These are phyloP conservation scores for Fregata magnificens DNA, from an alignment of 2,113 vertebrate genomes.

Conservation along the genomic window DNA sequence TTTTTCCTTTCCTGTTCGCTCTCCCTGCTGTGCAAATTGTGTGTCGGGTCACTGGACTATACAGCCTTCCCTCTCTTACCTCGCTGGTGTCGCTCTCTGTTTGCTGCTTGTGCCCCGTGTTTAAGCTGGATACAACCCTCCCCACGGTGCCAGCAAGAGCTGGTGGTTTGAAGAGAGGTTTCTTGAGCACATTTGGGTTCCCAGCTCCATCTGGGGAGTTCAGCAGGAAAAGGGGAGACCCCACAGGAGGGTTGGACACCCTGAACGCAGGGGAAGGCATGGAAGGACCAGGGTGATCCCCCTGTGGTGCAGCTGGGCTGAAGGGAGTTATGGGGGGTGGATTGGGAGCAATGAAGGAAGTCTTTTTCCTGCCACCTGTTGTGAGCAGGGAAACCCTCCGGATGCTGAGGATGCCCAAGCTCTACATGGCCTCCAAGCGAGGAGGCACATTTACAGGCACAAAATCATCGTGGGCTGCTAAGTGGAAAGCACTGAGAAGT, in stretches of 20 bases:
- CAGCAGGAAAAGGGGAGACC: background rate
- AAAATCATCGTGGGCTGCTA: background rate
- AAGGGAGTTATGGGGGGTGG: background rate
- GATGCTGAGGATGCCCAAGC: background rate
- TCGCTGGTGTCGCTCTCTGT: background rate
- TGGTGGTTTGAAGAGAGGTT: background rate
- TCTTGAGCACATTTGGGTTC: background rate
- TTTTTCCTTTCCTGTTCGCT: background rate
- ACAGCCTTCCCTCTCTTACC: background rate
- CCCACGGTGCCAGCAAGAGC: rapidly evolving
- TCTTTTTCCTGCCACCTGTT: background rate
- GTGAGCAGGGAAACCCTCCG: background rate
- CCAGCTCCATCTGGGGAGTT: background rate
- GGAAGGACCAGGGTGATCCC: background rate
- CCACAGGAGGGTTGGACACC: background rate
- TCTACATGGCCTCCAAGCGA: background rate
- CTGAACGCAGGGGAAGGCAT: background rate
- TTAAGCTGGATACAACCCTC: background rate
- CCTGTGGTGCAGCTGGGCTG: rapidly evolving
- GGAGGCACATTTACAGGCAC: background rate
- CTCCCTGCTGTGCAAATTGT: background rate
- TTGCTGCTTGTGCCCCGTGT: background rate
- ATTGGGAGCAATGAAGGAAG: background rate
- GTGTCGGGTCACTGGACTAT: background rate
- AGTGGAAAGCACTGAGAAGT: background rate